A percentile compares a stretch with the other conserved stretches of the same genome.
These are phyloP conservation scores for Drosophila colorata DNA, from an alignment of 2,888 invertebrate species.

Conservation along the genomic window DNA sequence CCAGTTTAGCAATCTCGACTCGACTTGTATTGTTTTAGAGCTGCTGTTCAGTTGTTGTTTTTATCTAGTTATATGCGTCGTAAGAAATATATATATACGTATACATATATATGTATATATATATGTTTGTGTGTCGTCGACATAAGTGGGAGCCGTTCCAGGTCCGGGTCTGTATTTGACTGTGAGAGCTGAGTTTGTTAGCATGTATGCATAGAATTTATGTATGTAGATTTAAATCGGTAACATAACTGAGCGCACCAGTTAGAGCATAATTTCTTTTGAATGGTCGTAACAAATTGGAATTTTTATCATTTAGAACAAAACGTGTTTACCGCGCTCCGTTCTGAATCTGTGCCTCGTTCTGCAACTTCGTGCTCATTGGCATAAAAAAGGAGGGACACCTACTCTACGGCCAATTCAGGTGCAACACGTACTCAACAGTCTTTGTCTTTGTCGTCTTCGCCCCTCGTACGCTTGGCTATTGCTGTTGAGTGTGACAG, in stretches of 20 bases:
- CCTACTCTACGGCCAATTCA: constrained; percentile 12
- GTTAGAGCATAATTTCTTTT: constrained; percentile 42
- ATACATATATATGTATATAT: constrained; percentile 7
- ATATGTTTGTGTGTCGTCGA: constrained; percentile 17
- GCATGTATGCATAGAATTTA: constrained; percentile 18
- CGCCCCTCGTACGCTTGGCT: not conserved
- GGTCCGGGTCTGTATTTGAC: constrained; percentile 23
- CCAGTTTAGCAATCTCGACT: not conserved
- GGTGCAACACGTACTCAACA: constrained; percentile 57
- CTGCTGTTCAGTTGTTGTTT: constrained; percentile 27
- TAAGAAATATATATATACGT: constrained; percentile 8
- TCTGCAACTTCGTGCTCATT: not conserved
- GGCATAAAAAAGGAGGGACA: not conserved
- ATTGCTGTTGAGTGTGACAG: constrained; percentile 34
- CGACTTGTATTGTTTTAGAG: constrained; percentile 1
- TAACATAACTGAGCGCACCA: constrained; percentile 34
- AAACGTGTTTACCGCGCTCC: constrained; percentile 49
- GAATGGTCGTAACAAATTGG: constrained; percentile 55
- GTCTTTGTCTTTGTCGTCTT: constrained; percentile 2
- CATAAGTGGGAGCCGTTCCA: constrained; percentile 15
- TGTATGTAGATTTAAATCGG: constrained; percentile 31
- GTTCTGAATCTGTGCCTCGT: not conserved
- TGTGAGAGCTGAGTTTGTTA: not conserved
- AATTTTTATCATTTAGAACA: constrained; percentile 59
- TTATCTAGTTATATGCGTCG: constrained; percentile 40